Conservation (phyloP, 37 sponge, comb jelly and placozoan genomes). For the Eunapius fragilis region DNA sequence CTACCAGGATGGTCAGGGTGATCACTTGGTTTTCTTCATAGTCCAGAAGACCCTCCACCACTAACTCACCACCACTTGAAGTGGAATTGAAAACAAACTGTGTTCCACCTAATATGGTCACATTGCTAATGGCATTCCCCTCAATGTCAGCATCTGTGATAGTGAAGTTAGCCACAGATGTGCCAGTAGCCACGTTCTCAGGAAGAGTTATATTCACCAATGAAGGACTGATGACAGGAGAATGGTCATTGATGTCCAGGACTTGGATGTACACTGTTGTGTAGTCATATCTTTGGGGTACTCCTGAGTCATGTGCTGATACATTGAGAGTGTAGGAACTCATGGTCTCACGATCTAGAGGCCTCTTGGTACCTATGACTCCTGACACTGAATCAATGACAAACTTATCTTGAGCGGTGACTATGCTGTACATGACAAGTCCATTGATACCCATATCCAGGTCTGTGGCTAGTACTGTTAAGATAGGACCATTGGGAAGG, state of each 20-base stretch:
- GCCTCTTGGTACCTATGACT: slow-evolving; percentile 16
- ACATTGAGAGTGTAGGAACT: slow-evolving; percentile 50
- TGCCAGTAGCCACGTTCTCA: slow-evolving; percentile 25
- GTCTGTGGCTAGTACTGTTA: slow-evolving; percentile 41
- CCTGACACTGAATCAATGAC: slow-evolving; percentile 27
- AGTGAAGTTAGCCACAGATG: slow-evolving; percentile 23
- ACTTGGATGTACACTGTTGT: slow-evolving; percentile 36
- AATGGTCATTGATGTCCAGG: slow-evolving; percentile 64
- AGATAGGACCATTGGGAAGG: neutral
- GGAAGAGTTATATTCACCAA: slow-evolving; percentile 6
- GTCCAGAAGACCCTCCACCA: slow-evolving; percentile 51
- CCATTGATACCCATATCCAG: slow-evolving; percentile 41
- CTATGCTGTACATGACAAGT: slow-evolving; percentile 19
- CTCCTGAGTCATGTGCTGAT: slow-evolving; percentile 45
- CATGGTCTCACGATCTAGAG: slow-evolving; percentile 15
- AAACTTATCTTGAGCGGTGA: slow-evolving; percentile 15
- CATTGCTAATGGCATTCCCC: slow-evolving; percentile 11
- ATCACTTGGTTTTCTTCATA: slow-evolving; percentile 43
- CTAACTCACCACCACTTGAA: slow-evolving; percentile 22
- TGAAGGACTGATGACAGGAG: slow-evolving; percentile 35
- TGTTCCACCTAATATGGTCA: slow-evolving; percentile 1
- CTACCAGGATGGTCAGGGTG: slow-evolving; percentile 34
- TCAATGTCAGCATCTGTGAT: slow-evolving; percentile 52
- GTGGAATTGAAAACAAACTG: neutral
- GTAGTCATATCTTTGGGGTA: neutral